phyloP scores from a whole-genome alignment of 2,797 vertebrate genomes.

The Austrolebias charrua region DNA sequence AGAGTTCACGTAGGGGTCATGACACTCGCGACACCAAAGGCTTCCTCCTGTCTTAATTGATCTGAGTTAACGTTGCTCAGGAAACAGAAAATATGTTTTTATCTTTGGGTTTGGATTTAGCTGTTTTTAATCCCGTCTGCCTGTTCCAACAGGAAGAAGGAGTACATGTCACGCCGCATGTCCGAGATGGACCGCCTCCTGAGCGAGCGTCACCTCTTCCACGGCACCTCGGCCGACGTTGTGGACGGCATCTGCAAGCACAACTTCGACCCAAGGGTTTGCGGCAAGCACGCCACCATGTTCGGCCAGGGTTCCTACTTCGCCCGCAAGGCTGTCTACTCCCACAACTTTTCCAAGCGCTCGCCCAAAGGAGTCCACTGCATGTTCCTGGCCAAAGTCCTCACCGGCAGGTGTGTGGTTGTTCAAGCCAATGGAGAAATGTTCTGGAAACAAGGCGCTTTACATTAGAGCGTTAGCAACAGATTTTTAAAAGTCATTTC shows the following conservation, averaged over 20 bases:
- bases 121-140: conserved; percentile 11
- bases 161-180: conserved; percentile 95
- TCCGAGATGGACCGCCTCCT: conserved; percentile 88
- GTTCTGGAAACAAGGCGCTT: too few species aligned
- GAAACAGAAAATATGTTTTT: conserved; percentile 45
- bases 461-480: too few species aligned
- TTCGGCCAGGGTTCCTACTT: conserved; percentile 99
- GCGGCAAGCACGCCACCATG: conserved; percentile 98
- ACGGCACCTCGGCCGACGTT: conserved; percentile 95
- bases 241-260: conserved; percentile 99
- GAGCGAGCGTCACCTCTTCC: conserved; percentile 96
- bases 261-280: conserved; percentile 98
- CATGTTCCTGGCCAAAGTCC: conserved; percentile 98
- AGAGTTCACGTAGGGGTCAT: conserved; percentile 63
- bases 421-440: too few species aligned
- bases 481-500: too few species aligned
- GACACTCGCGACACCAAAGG: conserved; percentile 42
- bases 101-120: conserved; percentile 19
- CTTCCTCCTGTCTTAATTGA: conserved; percentile 52
- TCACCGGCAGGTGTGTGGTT: conserved; percentile 85
- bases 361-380: conserved; percentile 93
- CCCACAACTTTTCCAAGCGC: conserved; percentile 96
- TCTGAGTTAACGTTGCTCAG: conserved; percentile 31
- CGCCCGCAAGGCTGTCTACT: conserved; percentile 95
- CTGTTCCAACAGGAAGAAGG: conserved; percentile 89